These are phyloP conservation scores for Exaiptasia diaphana DNA, from an alignment of 64 coral and sea anemone species.

Conservation along the genomic window DNA sequence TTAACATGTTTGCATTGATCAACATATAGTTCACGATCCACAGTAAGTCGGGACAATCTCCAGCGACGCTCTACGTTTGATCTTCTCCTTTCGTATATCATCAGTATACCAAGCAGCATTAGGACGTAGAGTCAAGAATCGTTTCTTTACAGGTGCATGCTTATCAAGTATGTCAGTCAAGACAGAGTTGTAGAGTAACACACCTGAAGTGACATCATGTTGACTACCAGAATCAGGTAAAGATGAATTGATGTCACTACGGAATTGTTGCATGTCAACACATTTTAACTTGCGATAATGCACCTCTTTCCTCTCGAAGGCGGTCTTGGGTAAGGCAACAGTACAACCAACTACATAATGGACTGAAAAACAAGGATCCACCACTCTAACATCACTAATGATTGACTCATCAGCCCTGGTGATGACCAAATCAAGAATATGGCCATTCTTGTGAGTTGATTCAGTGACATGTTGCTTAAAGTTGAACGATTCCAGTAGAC, in stretches of 20 bases:
- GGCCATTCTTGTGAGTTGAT: not conserved
- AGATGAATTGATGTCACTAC: too few relatives aligned
- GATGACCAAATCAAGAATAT: constrained; percentile 26
- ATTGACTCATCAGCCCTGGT: not conserved
- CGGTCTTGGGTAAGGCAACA: not conserved
- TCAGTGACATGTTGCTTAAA: not conserved
- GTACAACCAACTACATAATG: not conserved
- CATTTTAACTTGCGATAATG: not conserved
- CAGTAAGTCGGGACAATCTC: not conserved
- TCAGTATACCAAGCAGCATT: not conserved
- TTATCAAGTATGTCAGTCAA: not conserved
- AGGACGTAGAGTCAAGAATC: not conserved
- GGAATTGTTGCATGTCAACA: not conserved
- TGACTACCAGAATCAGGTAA: too few relatives aligned
- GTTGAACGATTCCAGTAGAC: not conserved
- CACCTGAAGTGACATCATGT: not conserved
- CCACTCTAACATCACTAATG: not conserved
- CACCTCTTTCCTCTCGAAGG: not conserved
- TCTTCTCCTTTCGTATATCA: not conserved
- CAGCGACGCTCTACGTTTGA: not conserved
- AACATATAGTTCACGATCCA: not conserved
- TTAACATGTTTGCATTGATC: constrained; percentile 15
- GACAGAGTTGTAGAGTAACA: not conserved
- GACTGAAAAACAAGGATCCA: not conserved
- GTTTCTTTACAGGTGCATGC: not conserved